Base-by-base conservation (phyloP, 2,797 vertebrate genomes). In the Borostomias antarcticus region DNA sequence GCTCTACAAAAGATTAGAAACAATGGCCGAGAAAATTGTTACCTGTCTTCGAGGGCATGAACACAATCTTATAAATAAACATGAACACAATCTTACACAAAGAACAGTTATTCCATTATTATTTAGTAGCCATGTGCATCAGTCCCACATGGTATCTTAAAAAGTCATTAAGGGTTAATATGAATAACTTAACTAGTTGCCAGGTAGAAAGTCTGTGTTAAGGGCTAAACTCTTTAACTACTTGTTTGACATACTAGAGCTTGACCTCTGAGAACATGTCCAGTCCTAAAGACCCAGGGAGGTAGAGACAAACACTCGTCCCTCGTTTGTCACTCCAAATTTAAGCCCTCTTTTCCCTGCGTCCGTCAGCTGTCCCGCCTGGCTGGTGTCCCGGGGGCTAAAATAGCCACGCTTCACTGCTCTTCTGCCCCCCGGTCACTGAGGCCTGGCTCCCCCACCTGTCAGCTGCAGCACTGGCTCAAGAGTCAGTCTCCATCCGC, bases 11-110 rank as follows among this genome's bases (percentile, higher is more conserved):
- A 82, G 77, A 88, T 87, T 77, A 79, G 70, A 83, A 89, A 90
- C 81, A 88, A 89, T 79, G 86, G 83, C 69, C 35, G 30, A 64
- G 78, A 85, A 83, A 80, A 85, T 79, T 73, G 79, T 70, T 83
- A 57, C 79, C 80, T 80, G 78, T 85, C 80, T 69, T 19, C 29
- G 25, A 1, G 6, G 2, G 57, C 19, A 33, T 9, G 40, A 52
- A 65, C 33, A 66, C 68, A 56, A 1, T n/a, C 40, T n/a, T 8
- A 4, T 33, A 33, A 33, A 33, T 33, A 9, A 56, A 53, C 7
- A 32, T 60, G 69, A 33, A 61, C 11, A 68, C 52, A 50, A 56
- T 68, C 30, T 50, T 40, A 62, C 52, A 19, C 48, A 63, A 37
- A 69, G 40, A 45, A 45, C 40, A n/a, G 40, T n/a, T 45, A 4